Percentiles rank a stretch among this genome's conserved stretches.
These are phyloP conservation scores for Raphicerus campestris DNA, from an alignment of 2,113 vertebrate genomes.

Conservation along the genomic window DNA sequence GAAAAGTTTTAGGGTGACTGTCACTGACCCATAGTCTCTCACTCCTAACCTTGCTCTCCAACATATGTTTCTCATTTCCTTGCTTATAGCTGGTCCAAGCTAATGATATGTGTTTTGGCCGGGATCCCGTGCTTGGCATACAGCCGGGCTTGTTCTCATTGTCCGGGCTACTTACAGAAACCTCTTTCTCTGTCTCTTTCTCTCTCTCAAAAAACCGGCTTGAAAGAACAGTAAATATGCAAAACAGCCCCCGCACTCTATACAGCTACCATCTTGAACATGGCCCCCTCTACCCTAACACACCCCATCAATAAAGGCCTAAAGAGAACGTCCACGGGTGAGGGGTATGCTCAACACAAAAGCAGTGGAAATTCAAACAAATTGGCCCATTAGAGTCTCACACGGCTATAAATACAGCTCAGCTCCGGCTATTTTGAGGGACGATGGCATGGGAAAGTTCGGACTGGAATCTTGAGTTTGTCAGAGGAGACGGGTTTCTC, in stretches of 20 bases:
- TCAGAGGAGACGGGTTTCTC: conserved; percentile 78
- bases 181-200: conserved; percentile 82
- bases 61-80: conserved; percentile 89
- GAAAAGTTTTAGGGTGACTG: conserved; percentile 82
- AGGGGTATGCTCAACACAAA: conserved; percentile 84
- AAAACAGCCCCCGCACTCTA: conserved; percentile 78
- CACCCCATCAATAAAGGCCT: conserved; percentile 66
- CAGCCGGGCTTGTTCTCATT: conserved; percentile 87
- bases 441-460: conserved; percentile 97
- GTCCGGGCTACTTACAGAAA: conserved; percentile 88
- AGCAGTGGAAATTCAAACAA: conserved; percentile 98
- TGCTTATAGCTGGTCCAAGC: conserved; percentile 86
- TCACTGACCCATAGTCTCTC: conserved; percentile 85
- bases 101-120: conserved; percentile 90
- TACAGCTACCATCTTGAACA: conserved; percentile 79
- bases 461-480: conserved; percentile 83
- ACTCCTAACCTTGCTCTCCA: conserved; percentile 83
- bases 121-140: conserved; percentile 84
- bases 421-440: conserved; percentile 89
- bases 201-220: conserved; percentile 79
- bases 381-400: conserved; percentile 87
- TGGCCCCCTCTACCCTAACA: conserved; percentile 65
- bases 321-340: conserved; percentile 80
- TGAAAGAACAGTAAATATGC: conserved; percentile 83
- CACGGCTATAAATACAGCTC: conserved; percentile 94